Conservation (phyloP, 2,113 vertebrate species). For the Ctenomys sociabilis region DNA sequence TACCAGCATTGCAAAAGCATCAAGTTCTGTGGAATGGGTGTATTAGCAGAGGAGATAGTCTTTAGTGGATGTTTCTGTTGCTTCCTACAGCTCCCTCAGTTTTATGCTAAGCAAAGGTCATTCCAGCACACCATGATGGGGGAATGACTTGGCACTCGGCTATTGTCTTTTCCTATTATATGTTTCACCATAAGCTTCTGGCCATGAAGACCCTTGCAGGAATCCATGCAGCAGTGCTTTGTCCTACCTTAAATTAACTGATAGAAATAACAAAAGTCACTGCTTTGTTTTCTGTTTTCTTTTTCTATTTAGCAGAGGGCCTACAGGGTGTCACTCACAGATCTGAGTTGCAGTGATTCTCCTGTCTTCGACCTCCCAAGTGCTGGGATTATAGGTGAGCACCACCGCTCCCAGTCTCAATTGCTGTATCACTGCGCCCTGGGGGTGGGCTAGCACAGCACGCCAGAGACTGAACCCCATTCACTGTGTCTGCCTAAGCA, state of each 20-base stretch:
- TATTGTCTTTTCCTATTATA: background rate
- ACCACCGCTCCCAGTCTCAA: too few species aligned
- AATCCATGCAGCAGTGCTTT: background rate
- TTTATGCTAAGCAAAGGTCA: background rate
- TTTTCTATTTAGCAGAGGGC: too few species aligned
- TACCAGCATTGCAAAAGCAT: background rate
- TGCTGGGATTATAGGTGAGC: too few species aligned
- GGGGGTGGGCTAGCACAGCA: too few species aligned
- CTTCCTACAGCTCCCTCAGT: background rate
- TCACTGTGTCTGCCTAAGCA: too few species aligned
- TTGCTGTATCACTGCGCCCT: too few species aligned
- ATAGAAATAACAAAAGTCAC: background rate
- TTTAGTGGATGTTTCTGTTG: background rate
- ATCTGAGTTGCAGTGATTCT: too few species aligned
- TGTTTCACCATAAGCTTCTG: background rate
- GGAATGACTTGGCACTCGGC: background rate
- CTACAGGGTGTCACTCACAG: too few species aligned
- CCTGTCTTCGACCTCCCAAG: too few species aligned
- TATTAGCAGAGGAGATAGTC: background rate
- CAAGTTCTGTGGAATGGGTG: background rate
- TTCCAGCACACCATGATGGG: background rate
- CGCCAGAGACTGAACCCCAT: too few species aligned
- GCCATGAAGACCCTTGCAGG: conserved; percentile 2
- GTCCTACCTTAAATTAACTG: background rate
- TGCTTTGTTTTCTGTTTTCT: background rate